These are phyloP conservation scores for Poecilobothrus nobilitatus DNA, from an alignment of 2,888 invertebrate genomes.

Conservation along the genomic window DNA sequence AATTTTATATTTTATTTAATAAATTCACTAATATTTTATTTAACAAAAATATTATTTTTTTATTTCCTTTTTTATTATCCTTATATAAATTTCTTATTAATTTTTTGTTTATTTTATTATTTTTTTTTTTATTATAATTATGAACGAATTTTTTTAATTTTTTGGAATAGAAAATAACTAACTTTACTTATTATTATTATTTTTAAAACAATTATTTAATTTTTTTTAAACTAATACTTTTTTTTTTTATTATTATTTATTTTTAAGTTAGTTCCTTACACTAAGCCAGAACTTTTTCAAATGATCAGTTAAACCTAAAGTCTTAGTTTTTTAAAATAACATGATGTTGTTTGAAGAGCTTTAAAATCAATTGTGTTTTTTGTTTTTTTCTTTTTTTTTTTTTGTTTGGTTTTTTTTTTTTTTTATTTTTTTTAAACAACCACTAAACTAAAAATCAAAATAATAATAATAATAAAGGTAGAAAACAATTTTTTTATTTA, in stretches of 20 bases:
- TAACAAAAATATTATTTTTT: background rate
- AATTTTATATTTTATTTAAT: background rate
- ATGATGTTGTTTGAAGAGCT: too few relatives aligned
- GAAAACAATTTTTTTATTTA: too few relatives aligned
- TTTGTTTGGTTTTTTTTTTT: too few relatives aligned
- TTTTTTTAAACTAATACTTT: background rate
- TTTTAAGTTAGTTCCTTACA: background rate
- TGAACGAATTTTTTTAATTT: background rate
- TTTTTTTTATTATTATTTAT: background rate
- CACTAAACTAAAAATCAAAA: too few relatives aligned
- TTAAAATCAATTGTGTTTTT: too few relatives aligned
- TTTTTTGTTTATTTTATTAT: too few relatives aligned
- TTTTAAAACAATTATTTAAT: background rate
- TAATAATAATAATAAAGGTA: too few relatives aligned
- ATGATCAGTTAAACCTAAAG: background rate
- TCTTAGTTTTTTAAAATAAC: background rate
- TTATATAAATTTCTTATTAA: background rate
- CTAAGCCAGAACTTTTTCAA: slow-evolving; percentile 4
- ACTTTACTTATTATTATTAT: background rate
- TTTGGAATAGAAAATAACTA: background rate
- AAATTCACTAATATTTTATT: background rate
- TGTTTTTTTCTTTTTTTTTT: too few relatives aligned
- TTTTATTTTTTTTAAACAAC: too few relatives aligned
- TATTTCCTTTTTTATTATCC: background rate
- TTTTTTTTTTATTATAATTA: background rate